These are phyloP conservation scores for Pheosia tremula DNA, from an alignment of 2,888 invertebrate genomes.

Conservation along the genomic window DNA sequence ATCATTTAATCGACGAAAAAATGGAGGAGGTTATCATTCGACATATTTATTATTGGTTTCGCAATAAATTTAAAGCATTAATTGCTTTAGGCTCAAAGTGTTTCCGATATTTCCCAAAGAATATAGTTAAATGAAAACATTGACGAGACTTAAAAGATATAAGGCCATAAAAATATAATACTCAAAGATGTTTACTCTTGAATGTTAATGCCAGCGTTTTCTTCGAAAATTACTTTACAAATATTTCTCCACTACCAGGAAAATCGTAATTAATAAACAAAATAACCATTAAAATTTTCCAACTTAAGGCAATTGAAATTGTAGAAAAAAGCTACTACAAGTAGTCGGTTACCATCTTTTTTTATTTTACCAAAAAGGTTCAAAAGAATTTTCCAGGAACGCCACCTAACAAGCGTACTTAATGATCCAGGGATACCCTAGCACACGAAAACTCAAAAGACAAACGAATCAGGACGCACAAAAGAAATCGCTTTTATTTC, in stretches of 20 bases:
- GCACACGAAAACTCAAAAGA: conserved; percentile 70
- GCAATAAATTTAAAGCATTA: too few relatives aligned
- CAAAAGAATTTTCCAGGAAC: conserved; percentile 50
- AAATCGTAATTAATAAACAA: not conserved
- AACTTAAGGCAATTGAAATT: conserved; percentile 22
- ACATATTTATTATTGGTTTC: too few relatives aligned
- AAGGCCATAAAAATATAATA: too few relatives aligned
- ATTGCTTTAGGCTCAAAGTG: too few relatives aligned
- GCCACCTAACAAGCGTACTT: conserved; percentile 69
- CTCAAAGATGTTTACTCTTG: too few relatives aligned
- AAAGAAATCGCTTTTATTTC: conserved; percentile 60
- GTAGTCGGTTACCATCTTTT: conserved; percentile 17
- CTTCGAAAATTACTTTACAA: not conserved
- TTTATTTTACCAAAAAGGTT: conserved; percentile 27
- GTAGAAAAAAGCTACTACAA: conserved; percentile 15
- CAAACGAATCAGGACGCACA: conserved; percentile 65
- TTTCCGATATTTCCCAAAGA: too few relatives aligned
- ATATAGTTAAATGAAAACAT: too few relatives aligned
- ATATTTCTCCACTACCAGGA: not conserved
- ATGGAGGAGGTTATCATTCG: too few relatives aligned
- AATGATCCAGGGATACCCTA: conserved; percentile 68
- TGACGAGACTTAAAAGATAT: too few relatives aligned
- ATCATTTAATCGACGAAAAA: too few relatives aligned
- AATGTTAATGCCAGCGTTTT: too few relatives aligned
- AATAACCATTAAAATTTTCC: conserved; percentile 11